phyloP scores from a whole-genome alignment of 2,797 vertebrate species.

The Paramormyrops hopkinsi region DNA sequence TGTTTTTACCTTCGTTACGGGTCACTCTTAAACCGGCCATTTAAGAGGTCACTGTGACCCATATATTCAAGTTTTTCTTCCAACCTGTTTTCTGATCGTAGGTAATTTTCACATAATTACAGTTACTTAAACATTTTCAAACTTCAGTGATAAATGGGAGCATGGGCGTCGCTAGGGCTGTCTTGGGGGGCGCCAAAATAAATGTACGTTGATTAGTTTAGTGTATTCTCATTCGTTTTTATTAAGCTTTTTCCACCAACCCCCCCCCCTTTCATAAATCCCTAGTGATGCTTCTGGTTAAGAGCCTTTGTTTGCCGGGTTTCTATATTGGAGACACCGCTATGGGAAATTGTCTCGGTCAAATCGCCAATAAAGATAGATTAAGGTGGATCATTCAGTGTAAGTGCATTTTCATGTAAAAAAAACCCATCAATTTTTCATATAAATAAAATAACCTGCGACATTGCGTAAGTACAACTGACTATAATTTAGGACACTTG shows the following conservation, averaged over 20 bases:
- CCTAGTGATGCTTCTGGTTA: not conserved
- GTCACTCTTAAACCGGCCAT: not conserved
- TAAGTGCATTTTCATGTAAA: not conserved
- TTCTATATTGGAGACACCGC: not conserved
- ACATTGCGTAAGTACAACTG: not conserved
- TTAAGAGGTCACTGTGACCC: not conserved
- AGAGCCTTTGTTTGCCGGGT: not conserved
- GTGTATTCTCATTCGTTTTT: not conserved
- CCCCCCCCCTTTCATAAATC: not conserved
- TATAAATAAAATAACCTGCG: not conserved
- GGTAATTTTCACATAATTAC: not conserved
- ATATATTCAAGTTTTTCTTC: not conserved
- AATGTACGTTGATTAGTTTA: not conserved
- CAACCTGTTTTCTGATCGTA: not conserved
- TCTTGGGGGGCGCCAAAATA: not conserved
- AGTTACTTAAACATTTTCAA: not conserved
- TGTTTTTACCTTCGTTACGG: not conserved
- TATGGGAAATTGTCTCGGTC: not conserved
- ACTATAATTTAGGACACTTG: not conserved
- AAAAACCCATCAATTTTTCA: not conserved
- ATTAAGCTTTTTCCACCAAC: not conserved
- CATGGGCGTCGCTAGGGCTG: not conserved
- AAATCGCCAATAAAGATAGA: not conserved
- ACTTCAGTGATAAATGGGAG: not conserved
- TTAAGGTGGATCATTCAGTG: not conserved